Evolutionary conservation across 2,888 invertebrate genomes (phyloP).

Genomic region (Fragum whitleyi): DNA sequence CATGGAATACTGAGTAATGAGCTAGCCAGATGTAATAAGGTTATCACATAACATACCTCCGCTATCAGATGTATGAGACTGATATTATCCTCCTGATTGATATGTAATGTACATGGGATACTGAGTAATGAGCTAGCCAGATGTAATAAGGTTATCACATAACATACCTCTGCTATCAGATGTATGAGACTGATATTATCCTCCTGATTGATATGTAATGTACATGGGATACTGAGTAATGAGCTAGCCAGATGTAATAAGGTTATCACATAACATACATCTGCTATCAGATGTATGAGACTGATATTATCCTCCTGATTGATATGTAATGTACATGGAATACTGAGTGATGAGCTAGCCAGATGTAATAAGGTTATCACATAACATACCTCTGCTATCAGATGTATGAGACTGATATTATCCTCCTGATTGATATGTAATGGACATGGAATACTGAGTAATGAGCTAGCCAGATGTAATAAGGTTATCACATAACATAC

Average conservation of each 20-base stretch:
- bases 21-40: slow-evolving; percentile 93
- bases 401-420: slow-evolving; percentile 92
- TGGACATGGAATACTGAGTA: slow-evolving; percentile 96
- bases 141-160: slow-evolving; percentile 90
- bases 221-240: slow-evolving; percentile 95
- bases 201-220: slow-evolving; percentile 92
- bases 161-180: slow-evolving; percentile 91
- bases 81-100: slow-evolving; percentile 92
- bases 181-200: slow-evolving; percentile 93
- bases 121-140: slow-evolving; percentile 93
- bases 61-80: slow-evolving; percentile 91
- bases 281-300: slow-evolving; percentile 90
- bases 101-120: slow-evolving; percentile 94
- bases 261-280: slow-evolving; percentile 83
- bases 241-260: slow-evolving; percentile 93
- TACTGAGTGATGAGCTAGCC: slow-evolving; percentile 92
- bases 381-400: slow-evolving; percentile 90
- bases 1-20: slow-evolving; percentile 95
- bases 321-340: slow-evolving; percentile 95
- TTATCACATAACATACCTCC: slow-evolving; percentile 72
- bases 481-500: slow-evolving; percentile 88
- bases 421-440: slow-evolving; percentile 92
- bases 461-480: slow-evolving; percentile 91
- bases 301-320: slow-evolving; percentile 92
- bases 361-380: slow-evolving; percentile 91